Evolutionary conservation across 2,888 invertebrate genomes (phyloP), one percentile per base, ranked within the genome.

Genomic region (Epinotia demarniana): DNA sequence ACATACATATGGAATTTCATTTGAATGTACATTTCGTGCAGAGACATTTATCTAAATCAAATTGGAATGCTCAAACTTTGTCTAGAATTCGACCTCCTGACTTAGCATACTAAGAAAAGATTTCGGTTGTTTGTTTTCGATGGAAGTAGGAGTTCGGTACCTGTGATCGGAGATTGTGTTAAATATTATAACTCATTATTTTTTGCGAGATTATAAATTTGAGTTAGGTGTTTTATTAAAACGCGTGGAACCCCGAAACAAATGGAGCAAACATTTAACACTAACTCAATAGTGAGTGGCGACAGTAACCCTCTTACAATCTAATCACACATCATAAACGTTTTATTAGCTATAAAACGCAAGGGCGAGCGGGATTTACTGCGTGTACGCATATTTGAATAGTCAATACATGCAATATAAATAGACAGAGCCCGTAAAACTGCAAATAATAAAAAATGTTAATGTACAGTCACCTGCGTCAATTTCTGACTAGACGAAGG

Each of bases 261-360:
- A 23, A 23, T 49, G 23, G 23, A 49, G 49, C 64, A 53, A 66
- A 53, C 53, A 64, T 49, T 64, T 16, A 43, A 8, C 5, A 23
- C 19, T 23, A 19, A 23, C 58, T 49, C 6, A 49, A 49, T 49
- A 49, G 16, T 33, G 33, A 33, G 33, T 33, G 33, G 33, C 16
- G 49, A 16, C 16, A 23, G 19, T 19, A 23, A 58, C 19, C 58
- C 58, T 27, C 13, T 58, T 27, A 33, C 12, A 43, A 55, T 72
- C 55, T 39, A 61, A 76, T 75, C 60, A 53, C 76, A 73, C 72
- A n/a, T 73, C 80, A 77, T 82, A 79, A 82, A 80, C 77, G 74
- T 82, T 82, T 82, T 81, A 82, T 79, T 79, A 67, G 75, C 76
- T 77, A 78, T 81, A 81, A 81, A 81, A 72, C 43, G 58, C 73